Evolutionary conservation across 1,140 invertebrate species (phyloP).

Genomic region (Sipha flava): DNA sequence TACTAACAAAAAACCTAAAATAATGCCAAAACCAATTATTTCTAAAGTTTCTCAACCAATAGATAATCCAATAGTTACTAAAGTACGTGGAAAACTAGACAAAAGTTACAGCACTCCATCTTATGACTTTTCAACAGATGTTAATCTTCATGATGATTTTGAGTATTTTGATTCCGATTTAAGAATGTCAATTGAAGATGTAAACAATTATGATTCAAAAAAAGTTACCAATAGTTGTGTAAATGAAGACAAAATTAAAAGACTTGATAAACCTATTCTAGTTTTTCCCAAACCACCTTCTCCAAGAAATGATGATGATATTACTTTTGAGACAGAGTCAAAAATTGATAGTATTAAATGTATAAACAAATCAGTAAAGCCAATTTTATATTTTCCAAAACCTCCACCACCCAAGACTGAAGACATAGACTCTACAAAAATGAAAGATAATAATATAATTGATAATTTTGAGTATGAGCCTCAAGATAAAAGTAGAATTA

Average conservation of each 20-base stretch:
- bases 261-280: constrained; percentile 11
- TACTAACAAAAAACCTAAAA: constrained; percentile 41
- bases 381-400: not conserved
- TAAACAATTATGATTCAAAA: not conserved
- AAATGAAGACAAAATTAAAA: constrained; percentile 9
- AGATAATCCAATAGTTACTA: not conserved
- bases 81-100: constrained; percentile 51
- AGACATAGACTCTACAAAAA: not conserved
- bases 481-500: not conserved
- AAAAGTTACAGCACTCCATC: constrained; percentile 68
- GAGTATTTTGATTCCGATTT: constrained; percentile 21
- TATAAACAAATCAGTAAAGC: not conserved
- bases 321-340: not conserved
- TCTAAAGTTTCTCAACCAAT: constrained; percentile 27
- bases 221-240: not conserved
- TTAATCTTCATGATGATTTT: not conserved
- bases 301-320: not conserved
- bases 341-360: not conserved
- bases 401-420: not conserved
- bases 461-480: not conserved
- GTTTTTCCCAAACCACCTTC: constrained; percentile 6
- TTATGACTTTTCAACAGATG: constrained; percentile 50
- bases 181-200: constrained; percentile 2
- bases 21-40: constrained; percentile 41
- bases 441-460: not conserved